Conservation (phyloP, 2,113 vertebrate genomes). For the Tor tambroides region DNA sequence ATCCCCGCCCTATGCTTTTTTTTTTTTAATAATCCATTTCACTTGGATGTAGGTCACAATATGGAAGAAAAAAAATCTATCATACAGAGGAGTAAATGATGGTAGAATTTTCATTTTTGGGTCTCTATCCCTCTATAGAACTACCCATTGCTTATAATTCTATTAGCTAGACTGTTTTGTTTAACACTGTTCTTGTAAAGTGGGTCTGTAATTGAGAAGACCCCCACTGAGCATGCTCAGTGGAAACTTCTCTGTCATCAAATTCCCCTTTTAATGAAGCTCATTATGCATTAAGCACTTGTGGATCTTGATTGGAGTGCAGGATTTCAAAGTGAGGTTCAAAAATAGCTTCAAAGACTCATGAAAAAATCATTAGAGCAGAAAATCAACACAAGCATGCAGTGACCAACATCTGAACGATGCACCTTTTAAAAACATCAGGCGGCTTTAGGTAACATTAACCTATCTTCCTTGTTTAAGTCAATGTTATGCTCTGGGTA, state of each 20-base stretch:
- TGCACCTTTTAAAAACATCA: slow-evolving; percentile 3
- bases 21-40: not conserved
- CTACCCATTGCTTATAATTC: not conserved
- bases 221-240: slow-evolving; percentile 24
- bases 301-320: slow-evolving; percentile 48
- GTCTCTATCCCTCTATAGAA: not conserved
- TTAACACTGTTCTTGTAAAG: slow-evolving; percentile 4
- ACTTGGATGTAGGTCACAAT: not conserved
- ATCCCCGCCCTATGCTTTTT: not conserved
- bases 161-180: slow-evolving; percentile 11
- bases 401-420: slow-evolving; percentile 38
- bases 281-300: slow-evolving; percentile 39
- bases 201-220: slow-evolving; percentile 16
- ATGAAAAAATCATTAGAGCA: slow-evolving; percentile 48
- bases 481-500: not conserved
- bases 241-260: slow-evolving; percentile 23
- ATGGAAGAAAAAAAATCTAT: not conserved
- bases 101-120: not conserved
- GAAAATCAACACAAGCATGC: slow-evolving; percentile 42
- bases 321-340: slow-evolving; percentile 47
- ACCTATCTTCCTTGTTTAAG: not conserved
- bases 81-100: not conserved
- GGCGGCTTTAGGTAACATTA: not conserved
- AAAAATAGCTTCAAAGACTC: slow-evolving; percentile 58
- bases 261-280: slow-evolving; percentile 50